Percentiles rank a stretch among this genome's conserved stretches.
phyloP scores from a whole-genome alignment of 2,888 invertebrate species.

The Drosophila antonietae region DNA sequence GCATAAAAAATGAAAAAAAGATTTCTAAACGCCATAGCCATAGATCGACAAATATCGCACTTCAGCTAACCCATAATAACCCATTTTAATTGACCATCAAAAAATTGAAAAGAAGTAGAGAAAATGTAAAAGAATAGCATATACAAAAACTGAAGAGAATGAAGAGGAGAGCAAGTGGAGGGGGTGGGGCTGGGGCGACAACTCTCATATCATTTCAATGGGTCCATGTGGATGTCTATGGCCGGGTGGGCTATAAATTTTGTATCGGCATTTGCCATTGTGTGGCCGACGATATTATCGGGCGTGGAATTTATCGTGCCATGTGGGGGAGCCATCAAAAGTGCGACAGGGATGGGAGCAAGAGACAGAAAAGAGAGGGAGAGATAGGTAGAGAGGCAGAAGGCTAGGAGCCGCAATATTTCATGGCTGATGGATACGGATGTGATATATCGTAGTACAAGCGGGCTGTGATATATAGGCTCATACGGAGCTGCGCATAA shows the following conservation, averaged over 20 bases:
- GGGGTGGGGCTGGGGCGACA: conserved; percentile 8
- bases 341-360: conserved; percentile 9
- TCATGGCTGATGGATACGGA: conserved; percentile 76
- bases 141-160: conserved; percentile 32
- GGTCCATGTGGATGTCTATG: conserved; percentile 64
- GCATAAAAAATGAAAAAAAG: conserved; percentile 31
- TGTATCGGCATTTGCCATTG: conserved; percentile 76
- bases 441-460: conserved; percentile 66
- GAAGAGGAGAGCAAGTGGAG: conserved; percentile 15
- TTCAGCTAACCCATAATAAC: conserved; percentile 64
- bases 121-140: conserved; percentile 5
- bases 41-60: conserved; percentile 63
- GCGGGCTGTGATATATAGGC: conserved; percentile 68
- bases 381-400: neutral
- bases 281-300: conserved; percentile 77
- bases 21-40: conserved; percentile 72
- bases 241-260: conserved; percentile 73
- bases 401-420: conserved; percentile 62
- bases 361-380: neutral
- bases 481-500: conserved; percentile 67
- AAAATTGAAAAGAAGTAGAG: conserved; percentile 18
- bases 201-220: conserved; percentile 68
- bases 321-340: conserved; percentile 62
- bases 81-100: conserved; percentile 78
- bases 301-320: conserved; percentile 74